phyloP scores from a whole-genome alignment of 1,140 invertebrate species.

The Magallana ariakensis region DNA sequence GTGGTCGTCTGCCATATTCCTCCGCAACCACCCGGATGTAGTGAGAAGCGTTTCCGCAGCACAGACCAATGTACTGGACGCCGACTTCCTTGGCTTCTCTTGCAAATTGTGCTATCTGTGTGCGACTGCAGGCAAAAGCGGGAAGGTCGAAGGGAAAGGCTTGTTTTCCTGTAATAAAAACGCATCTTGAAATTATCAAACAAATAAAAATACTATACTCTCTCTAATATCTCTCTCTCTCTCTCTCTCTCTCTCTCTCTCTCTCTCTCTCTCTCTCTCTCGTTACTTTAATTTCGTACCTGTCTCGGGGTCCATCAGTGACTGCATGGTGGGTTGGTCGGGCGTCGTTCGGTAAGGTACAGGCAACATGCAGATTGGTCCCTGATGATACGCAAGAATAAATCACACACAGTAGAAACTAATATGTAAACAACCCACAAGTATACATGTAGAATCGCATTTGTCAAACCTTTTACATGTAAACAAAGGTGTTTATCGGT shows the following conservation, averaged over 20 bases:
- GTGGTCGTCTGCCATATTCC: conserved; percentile 68
- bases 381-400: neutral
- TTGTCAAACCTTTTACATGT: too few relatives aligned
- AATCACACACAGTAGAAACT: too few relatives aligned
- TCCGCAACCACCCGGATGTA: conserved; percentile 72
- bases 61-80: conserved; percentile 75
- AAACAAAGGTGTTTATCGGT: too few relatives aligned
- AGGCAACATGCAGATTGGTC: conserved; percentile 55
- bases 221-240: too few relatives aligned
- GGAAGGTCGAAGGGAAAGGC: conserved; percentile 70
- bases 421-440: too few relatives aligned
- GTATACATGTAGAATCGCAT: too few relatives aligned
- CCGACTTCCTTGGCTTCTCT: conserved; percentile 71
- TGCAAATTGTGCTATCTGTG: conserved; percentile 68
- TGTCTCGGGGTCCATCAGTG: conserved; percentile 52
- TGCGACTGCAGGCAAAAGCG: conserved; percentile 57
- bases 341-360: conserved; percentile 65
- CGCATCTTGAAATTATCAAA: too few relatives aligned
- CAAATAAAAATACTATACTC: too few relatives aligned
- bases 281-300: neutral
- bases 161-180: conserved; percentile 56
- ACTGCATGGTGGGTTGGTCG: conserved; percentile 61
- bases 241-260: too few relatives aligned
- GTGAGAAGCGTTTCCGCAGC: conserved; percentile 74
- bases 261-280: too few relatives aligned